Base-by-base conservation (phyloP, 2,888 invertebrate species). In the Caenorhabditis sp. region DNA sequence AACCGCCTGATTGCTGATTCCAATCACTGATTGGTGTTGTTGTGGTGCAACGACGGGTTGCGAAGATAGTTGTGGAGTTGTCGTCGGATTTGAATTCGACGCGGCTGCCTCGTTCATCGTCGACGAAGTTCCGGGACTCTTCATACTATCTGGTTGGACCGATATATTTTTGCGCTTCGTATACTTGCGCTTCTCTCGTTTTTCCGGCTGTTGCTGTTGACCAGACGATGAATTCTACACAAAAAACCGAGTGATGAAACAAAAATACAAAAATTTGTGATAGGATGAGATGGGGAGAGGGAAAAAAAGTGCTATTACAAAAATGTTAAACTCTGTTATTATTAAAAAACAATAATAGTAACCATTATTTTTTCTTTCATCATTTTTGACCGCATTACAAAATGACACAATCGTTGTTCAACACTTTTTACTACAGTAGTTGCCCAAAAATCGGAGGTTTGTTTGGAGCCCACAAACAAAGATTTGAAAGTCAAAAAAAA, bases 111-210 rank as follows among this genome's bases (percentile, higher is more conserved):
- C 26, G 12, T 37, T 10, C 27, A 51, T 26, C 36, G 53, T 37
- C 17, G 62, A 54, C 26, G 68, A 37, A 2, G 61, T 60, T 36
- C 73, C 73, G 5, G 73, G 73, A n/a, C 68, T 68, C 49, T 72
- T 72, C 68, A 66, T 67, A 19, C 4, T 31, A 6, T 10, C 31
- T 6, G 31, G 31, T 10, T 4, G 31, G 4, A 31, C 17, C 24
- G 49, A 5, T 4, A 68, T 58, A 49, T 19, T 66, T 37, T 68
- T 72, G 21, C 73, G 57, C 23, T 68, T 73, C 1, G 68, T 73
- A 59, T 73, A 73, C 50, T 73, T 73, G 12, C 73, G 62, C 23
- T 73, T 73, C 19, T 60, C 58, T 1, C 31, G 62, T 6, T 66
- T 67, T 36, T 66, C 66, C 19, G 62, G 65, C 8, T 49, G 43